phyloP scores from a whole-genome alignment of 2,888 invertebrate genomes.

The Agriopis marginaria region DNA sequence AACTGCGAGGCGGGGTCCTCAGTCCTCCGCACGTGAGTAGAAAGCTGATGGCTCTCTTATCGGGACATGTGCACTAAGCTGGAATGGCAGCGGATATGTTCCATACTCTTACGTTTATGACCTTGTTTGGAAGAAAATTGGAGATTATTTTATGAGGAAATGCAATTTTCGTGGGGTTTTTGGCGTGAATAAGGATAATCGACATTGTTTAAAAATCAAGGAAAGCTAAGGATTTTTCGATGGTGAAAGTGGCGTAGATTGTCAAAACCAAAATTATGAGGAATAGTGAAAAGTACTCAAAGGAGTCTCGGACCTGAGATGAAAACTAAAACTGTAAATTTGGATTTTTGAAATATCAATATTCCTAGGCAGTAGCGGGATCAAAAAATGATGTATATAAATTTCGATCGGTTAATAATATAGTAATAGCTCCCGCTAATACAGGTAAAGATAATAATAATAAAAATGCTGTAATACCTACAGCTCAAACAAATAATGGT shows the following conservation, averaged over 20 bases:
- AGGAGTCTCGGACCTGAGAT: too few relatives aligned
- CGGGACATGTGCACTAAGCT: conserved; percentile 62
- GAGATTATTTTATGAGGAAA: conserved; percentile 17
- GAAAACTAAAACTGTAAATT: too few relatives aligned
- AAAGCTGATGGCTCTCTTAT: conserved; percentile 63
- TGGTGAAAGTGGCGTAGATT: too few relatives aligned
- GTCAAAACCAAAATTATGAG: too few relatives aligned
- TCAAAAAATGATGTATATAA: conserved; percentile 94
- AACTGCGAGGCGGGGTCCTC: conserved; percentile 63
- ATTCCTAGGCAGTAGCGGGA: conserved; percentile 63
- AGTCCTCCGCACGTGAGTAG: conserved; percentile 71
- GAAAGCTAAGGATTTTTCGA: too few relatives aligned
- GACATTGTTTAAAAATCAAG: background rate
- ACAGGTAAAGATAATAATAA: conserved; percentile 90
- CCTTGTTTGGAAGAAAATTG: conserved; percentile 39
- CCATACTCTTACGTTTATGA: conserved; percentile 46
- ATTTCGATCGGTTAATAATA: conserved; percentile 92
- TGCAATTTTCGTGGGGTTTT: background rate
- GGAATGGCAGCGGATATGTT: conserved; percentile 40
- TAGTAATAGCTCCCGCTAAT: conserved; percentile 92
- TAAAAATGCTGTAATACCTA: conserved; percentile 83
- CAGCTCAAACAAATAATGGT: conserved; percentile 91
- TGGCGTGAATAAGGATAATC: background rate
- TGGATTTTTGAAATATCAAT: too few relatives aligned
- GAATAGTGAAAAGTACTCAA: too few relatives aligned